A percentile compares a stretch with the other conserved stretches of the same genome.
These are phyloP conservation scores for Pimephales promelas DNA, from an alignment of 2,113 vertebrate genomes.

Conservation along the genomic window DNA sequence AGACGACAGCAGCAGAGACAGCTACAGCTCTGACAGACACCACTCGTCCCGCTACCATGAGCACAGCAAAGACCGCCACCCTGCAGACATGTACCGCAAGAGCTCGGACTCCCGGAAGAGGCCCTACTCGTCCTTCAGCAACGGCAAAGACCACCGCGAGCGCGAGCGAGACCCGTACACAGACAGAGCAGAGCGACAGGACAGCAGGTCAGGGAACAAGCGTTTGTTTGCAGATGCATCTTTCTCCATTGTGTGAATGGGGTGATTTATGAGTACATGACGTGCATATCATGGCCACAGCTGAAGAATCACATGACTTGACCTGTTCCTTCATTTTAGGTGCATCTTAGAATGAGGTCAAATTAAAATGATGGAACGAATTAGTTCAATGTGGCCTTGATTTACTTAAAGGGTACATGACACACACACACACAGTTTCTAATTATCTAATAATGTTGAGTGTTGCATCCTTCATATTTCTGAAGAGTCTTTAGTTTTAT, in stretches of 20 bases:
- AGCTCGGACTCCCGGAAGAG: constrained; percentile 86
- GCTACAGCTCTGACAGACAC: constrained; percentile 93
- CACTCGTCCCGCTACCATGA: constrained; percentile 85
- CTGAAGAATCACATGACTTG: too few species aligned
- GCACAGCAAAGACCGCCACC: constrained; percentile 84
- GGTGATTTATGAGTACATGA: not conserved
- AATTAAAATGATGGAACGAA: not conserved
- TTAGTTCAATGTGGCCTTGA: too few species aligned
- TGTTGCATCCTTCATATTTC: too few species aligned
- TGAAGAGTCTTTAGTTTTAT: too few species aligned
- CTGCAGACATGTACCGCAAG: constrained; percentile 86
- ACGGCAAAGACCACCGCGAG: constrained; percentile 95
- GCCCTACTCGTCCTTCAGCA: constrained; percentile 90
- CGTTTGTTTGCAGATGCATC: not conserved
- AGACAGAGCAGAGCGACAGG: constrained; percentile 86
- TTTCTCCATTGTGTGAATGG: too few species aligned
- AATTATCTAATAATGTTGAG: too few species aligned
- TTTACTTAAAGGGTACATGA: too few species aligned
- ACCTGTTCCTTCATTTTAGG: not conserved
- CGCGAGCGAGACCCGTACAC: constrained; percentile 84
- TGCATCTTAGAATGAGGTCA: not conserved
- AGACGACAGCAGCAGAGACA: constrained; percentile 96
- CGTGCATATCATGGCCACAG: not conserved
- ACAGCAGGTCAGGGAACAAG: constrained; percentile 68
- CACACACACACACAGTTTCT: too few species aligned